phyloP scores from a whole-genome alignment of 2,113 vertebrate genomes.

The Cervus canadensis region DNA sequence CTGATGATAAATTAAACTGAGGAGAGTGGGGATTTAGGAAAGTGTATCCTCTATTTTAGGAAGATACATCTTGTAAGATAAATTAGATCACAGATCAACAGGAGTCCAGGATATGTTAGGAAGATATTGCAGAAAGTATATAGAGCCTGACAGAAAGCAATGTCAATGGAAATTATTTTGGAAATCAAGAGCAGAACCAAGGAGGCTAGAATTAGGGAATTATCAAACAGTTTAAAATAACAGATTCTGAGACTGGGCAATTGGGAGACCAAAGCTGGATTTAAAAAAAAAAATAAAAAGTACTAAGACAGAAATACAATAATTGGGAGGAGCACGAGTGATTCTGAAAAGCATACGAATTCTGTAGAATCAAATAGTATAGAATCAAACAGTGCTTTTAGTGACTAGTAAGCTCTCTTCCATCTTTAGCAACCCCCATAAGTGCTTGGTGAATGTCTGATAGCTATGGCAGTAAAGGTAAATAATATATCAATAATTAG shows the following conservation, averaged over 20 bases:
- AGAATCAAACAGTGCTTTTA: conserved; percentile 4
- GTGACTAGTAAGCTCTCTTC: neutral
- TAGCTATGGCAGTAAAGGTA: neutral
- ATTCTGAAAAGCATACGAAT: neutral
- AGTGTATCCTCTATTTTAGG: neutral
- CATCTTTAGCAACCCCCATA: neutral
- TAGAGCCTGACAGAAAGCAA: neutral
- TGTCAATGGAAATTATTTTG: neutral
- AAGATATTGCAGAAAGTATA: neutral
- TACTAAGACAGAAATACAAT: neutral
- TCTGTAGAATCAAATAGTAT: neutral
- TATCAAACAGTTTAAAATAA: neutral
- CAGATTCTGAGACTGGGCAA: neutral
- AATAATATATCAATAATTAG: neutral
- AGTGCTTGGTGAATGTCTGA: neutral
- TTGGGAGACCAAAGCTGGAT: neutral
- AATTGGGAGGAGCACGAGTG: neutral
- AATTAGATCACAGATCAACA: neutral
- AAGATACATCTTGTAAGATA: neutral
- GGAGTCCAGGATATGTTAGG: neutral
- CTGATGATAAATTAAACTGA: conserved; percentile 16
- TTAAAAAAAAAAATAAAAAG: neutral
- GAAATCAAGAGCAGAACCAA: neutral
- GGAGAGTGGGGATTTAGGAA: neutral
- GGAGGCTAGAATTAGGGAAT: neutral